Percentiles rank a stretch among this genome's conserved stretches.
Evolutionary conservation across 2,888 invertebrate genomes (phyloP).

Genomic region (Drosophila mercatorum): DNA sequence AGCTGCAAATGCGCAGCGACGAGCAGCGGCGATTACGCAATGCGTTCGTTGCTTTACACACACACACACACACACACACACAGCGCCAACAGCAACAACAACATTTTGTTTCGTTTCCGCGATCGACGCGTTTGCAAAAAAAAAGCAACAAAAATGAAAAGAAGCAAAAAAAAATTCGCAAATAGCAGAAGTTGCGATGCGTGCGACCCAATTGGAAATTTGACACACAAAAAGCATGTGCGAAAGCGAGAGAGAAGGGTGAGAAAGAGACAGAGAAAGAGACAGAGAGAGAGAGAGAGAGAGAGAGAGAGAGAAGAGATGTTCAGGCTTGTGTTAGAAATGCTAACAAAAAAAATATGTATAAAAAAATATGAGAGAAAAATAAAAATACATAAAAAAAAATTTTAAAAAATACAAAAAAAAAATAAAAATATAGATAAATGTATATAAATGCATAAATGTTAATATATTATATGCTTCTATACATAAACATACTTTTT

Average conservation of each 20-base stretch:
- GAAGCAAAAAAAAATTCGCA: constrained; percentile 58
- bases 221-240: constrained; percentile 57
- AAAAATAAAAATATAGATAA: too few species aligned
- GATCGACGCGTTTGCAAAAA: constrained; percentile 66
- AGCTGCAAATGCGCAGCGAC: constrained; percentile 59
- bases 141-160: constrained; percentile 20
- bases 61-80: constrained; percentile 30
- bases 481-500: too few species aligned
- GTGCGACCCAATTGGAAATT: constrained; percentile 79
- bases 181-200: constrained; percentile 55
- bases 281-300: neutral
- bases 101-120: constrained; percentile 75
- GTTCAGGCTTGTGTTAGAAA: neutral
- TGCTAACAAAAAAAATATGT: neutral
- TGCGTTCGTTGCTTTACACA: constrained; percentile 64
- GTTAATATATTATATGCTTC: too few species aligned
- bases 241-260: neutral
- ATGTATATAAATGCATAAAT: too few species aligned
- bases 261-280: neutral
- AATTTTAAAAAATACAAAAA: too few species aligned
- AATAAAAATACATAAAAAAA: too few species aligned
- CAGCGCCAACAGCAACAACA: constrained; percentile 28
- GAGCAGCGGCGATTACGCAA: constrained; percentile 71
- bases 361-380: too few species aligned
- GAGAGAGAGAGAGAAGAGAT: neutral